These are phyloP conservation scores for Drosophila infuscata DNA, from an alignment of 2,888 invertebrate genomes.

Conservation along the genomic window DNA sequence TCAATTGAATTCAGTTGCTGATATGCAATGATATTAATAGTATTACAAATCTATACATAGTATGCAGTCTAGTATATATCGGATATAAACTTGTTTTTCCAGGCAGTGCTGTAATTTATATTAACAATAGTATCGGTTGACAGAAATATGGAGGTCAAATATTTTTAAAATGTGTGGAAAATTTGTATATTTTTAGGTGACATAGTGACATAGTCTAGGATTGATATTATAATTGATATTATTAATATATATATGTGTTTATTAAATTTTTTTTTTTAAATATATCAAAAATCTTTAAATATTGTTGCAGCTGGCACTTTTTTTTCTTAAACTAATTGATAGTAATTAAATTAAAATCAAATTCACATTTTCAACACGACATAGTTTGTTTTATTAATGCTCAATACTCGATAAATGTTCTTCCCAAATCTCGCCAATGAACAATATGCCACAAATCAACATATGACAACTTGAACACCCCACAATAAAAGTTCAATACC, in stretches of 20 bases:
- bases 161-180: neutral
- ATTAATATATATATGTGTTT: neutral
- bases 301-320: neutral
- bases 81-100: constrained; percentile 3
- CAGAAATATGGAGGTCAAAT: neutral
- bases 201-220: neutral
- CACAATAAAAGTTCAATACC: constrained; percentile 9
- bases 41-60: neutral
- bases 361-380: neutral
- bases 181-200: neutral
- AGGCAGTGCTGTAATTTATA: neutral
- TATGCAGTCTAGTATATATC: neutral
- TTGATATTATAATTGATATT: neutral
- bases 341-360: neutral
- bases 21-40: neutral
- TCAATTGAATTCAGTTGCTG: constrained; percentile 4
- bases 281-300: neutral
- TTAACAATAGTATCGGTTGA: neutral
- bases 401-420: neutral
- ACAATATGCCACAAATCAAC: neutral
- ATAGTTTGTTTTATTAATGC: neutral
- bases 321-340: neutral
- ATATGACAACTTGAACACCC: neutral
- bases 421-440: neutral
- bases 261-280: neutral